Conservation (phyloP, 1,140 invertebrate species). For the Ostrea edulis region DNA sequence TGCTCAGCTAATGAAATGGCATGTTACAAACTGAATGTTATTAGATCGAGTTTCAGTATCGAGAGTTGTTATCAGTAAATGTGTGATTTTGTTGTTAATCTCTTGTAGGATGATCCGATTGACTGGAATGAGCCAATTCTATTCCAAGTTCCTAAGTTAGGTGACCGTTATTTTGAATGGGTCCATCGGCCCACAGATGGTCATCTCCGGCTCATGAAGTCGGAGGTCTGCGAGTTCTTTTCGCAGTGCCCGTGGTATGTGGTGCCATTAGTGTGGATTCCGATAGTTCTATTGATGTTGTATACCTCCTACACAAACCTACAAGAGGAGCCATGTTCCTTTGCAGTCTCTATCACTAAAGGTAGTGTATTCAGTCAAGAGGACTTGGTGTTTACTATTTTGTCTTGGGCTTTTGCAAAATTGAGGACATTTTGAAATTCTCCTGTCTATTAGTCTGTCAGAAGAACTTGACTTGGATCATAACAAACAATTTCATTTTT, state of each 20-base stretch:
- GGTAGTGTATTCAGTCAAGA: neutral
- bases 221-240: constrained; percentile 78
- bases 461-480: too few relatives aligned
- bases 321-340: constrained; percentile 50
- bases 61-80: too few relatives aligned
- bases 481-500: too few relatives aligned
- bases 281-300: constrained; percentile 68
- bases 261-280: constrained; percentile 79
- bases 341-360: constrained; percentile 33
- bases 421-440: too few relatives aligned
- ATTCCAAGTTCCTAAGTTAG: constrained; percentile 75
- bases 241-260: constrained; percentile 79
- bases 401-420: too few relatives aligned
- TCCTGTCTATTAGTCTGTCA: too few relatives aligned
- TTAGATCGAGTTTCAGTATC: too few relatives aligned
- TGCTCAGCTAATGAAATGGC: too few relatives aligned
- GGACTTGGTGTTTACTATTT: too few relatives aligned
- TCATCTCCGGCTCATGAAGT: constrained; percentile 77
- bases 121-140: constrained; percentile 78
- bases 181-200: constrained; percentile 80
- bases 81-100: neutral
- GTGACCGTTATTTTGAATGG: constrained; percentile 80
- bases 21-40: too few relatives aligned
- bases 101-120: constrained; percentile 73
- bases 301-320: constrained; percentile 53